Evolutionary conservation across 1,140 invertebrate species (phyloP).

Genomic region (Drosophila equinoxialis): DNA sequence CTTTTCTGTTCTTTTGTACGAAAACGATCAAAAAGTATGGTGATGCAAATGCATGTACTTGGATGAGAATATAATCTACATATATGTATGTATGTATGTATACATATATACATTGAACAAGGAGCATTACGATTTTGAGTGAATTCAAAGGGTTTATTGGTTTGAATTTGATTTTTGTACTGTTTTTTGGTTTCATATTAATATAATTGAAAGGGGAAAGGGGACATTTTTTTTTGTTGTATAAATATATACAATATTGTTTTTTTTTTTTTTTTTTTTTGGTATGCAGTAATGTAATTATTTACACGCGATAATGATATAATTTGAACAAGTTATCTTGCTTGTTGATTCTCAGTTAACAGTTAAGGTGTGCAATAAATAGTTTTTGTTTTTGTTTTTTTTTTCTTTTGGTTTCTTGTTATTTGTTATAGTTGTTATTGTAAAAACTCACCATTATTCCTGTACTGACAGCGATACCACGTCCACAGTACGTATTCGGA

Average conservation of each 20-base stretch:
- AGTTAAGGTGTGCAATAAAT: slow-evolving; percentile 7
- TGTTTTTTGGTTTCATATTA: slow-evolving; percentile 25
- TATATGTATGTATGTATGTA: not conserved
- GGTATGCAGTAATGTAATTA: slow-evolving; percentile 66
- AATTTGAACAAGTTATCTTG: slow-evolving; percentile 27
- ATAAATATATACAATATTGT: no score
- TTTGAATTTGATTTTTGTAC: not conserved
- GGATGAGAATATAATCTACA: not conserved
- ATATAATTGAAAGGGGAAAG: slow-evolving; percentile 18
- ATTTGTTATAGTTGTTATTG: slow-evolving; percentile 39
- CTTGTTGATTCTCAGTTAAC: slow-evolving; percentile 20
- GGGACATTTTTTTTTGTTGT: not conserved
- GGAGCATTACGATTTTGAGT: slow-evolving; percentile 3
- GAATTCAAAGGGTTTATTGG: not conserved
- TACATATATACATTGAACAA: not conserved
- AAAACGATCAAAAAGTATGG: slow-evolving; percentile 2
- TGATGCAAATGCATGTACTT: slow-evolving; percentile 3
- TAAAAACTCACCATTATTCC: slow-evolving; percentile 96
- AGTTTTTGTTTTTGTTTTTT: slow-evolving; percentile 1
- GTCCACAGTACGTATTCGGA: slow-evolving; percentile 99
- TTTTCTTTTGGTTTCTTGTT: slow-evolving; percentile 47
- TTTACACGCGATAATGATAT: slow-evolving; percentile 60
- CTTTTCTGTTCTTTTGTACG: not conserved
- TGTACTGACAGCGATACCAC: slow-evolving; percentile 98
- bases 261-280: slow-evolving; percentile 21